Base-by-base conservation (phyloP, 2,888 invertebrate genomes). In the Criorhina ranunculi region DNA sequence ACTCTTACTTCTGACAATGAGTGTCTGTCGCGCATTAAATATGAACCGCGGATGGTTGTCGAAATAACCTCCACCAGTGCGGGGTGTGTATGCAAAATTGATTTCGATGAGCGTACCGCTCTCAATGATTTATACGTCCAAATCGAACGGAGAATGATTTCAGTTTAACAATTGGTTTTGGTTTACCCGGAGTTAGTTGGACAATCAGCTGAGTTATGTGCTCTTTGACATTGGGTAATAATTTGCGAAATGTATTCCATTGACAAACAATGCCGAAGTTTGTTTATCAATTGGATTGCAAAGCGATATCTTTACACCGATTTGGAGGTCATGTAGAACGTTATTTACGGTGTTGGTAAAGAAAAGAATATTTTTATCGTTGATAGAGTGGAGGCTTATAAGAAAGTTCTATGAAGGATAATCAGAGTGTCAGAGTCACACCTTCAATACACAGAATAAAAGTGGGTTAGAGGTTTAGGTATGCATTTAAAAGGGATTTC, bases 1-100 rank as follows among this genome's bases (percentile, higher is more conserved):
- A 67, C 59, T 87, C 86, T 86, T 40, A 59, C 42, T 67, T 87
- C 82, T 83, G 87, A 87, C 87, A 87, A 67, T 72, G 73, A 69
- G 72, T 66, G 64, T 53, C 70, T 79, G 79, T 31, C 57, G 66
- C 57, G 80, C 72, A 85, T 85, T 57, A 55, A 75, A 75, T 79
- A 75, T 75, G 69, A 64, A 46, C 46, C 46, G 12, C 46, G 17
- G 40, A 33, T 17, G 62, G 9, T 37, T 78, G 29, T 57, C 73
- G 42, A 78, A 78, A 70, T 64, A 67, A 69, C 29, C 70, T 70
- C 42, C 42, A 31, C 51, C 66, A 67, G 35, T 78, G 73, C 29
- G 62, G 55, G 17, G 55, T 64, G 15, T 31, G 37, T 62, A 37
- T 46, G 46, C 60, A 53, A 72, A 64, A 40, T 33, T 42, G 66